These are phyloP conservation scores for Plebejus argus DNA, from an alignment of 2,888 invertebrate genomes.

Conservation along the genomic window DNA sequence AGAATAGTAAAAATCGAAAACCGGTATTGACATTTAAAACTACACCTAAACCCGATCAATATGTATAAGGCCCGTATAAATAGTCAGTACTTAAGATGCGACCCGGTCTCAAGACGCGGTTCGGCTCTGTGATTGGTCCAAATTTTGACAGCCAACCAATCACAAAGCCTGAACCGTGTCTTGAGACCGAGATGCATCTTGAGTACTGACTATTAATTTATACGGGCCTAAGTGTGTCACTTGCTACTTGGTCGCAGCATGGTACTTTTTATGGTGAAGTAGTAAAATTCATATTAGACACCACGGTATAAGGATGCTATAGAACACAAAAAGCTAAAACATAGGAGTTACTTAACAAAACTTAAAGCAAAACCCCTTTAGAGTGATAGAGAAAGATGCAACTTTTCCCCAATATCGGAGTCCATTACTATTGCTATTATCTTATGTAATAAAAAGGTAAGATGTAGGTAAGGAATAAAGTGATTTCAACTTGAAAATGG, in stretches of 20 bases:
- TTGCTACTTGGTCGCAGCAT: constrained; percentile 4
- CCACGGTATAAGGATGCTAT: too few relatives aligned
- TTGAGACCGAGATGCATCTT: too few relatives aligned
- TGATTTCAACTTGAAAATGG: too few relatives aligned
- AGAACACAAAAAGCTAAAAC: background rate
- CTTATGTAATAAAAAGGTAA: too few relatives aligned
- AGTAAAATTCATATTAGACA: background rate
- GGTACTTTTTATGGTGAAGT: background rate
- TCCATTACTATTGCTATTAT: background rate
- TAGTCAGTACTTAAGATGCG: too few relatives aligned
- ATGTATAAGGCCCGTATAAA: too few relatives aligned
- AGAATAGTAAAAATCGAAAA: constrained; percentile 21
- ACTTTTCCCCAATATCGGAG: background rate
- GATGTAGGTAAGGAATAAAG: too few relatives aligned
- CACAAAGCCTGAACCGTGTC: too few relatives aligned
- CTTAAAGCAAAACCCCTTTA: background rate
- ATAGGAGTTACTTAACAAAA: background rate
- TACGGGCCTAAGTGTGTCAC: background rate
- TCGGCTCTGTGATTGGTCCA: too few relatives aligned
- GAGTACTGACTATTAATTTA: too few relatives aligned
- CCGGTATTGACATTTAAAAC: constrained; percentile 17
- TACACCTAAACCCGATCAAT: background rate
- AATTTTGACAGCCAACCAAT: too few relatives aligned
- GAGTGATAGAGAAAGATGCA: background rate
- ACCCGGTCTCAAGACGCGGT: too few relatives aligned